Conservation (phyloP, 1,140 invertebrate genomes). For the Trichonephila inaurata region DNA sequence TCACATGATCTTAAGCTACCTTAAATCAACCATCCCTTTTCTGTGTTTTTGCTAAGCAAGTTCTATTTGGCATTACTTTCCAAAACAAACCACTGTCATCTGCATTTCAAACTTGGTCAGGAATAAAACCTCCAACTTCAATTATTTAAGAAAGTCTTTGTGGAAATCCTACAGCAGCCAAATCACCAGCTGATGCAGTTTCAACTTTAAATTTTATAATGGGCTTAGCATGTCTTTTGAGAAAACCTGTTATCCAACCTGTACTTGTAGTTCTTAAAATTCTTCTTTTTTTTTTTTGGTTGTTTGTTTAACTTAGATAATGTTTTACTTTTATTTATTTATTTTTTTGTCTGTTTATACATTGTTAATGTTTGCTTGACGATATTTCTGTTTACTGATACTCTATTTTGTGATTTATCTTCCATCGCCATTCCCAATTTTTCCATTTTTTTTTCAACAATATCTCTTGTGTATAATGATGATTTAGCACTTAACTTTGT, state of each 20-base stretch:
- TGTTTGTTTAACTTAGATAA: neutral
- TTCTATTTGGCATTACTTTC: no score
- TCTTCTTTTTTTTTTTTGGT: neutral
- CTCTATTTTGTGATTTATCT: neutral
- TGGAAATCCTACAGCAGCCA: no score
- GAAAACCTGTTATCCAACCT: neutral
- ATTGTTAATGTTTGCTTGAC: neutral
- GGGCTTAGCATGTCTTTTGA: neutral
- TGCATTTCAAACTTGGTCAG: no score
- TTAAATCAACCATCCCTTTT: no score
- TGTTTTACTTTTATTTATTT: neutral
- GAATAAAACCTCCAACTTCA: no score
- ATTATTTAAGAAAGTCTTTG: no score
- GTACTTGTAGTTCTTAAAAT: neutral
- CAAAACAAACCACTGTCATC: no score
- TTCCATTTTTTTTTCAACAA: neutral
- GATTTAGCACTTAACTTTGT: neutral
- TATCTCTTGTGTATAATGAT: neutral
- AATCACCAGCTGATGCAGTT: no score
- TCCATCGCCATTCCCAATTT: neutral
- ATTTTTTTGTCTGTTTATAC: neutral
- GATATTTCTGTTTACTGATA: neutral
- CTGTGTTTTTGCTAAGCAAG: no score
- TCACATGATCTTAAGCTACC: no score
- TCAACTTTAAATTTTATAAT: no score